Conservation (phyloP, 1,140 invertebrate genomes). For the Steinernema feltiae region DNA sequence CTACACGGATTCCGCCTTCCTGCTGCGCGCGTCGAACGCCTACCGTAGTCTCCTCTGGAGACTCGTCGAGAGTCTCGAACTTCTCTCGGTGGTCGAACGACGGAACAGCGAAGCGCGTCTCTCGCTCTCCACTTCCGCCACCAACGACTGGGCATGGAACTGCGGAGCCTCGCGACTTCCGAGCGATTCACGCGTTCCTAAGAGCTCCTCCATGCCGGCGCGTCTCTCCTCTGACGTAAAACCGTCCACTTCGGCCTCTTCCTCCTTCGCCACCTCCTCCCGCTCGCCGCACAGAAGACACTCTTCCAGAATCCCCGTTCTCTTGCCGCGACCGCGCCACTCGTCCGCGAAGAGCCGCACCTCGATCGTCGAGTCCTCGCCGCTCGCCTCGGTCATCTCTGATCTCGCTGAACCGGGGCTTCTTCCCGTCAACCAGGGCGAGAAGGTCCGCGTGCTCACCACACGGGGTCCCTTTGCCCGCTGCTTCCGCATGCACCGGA, state of each 20-base stretch:
- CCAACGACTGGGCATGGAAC: constrained; percentile 4
- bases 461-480: constrained; percentile 43
- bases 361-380: background rate
- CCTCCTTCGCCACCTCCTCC: background rate
- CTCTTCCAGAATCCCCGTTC: constrained; percentile 21
- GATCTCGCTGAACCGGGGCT: constrained; percentile 19
- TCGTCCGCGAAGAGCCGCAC: background rate
- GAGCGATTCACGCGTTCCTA: constrained; percentile 49
- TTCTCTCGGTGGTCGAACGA: constrained; percentile 46
- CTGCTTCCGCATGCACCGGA: constrained; percentile 33
- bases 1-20: constrained; percentile 47
- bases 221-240: constrained; percentile 26
- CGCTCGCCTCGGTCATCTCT: constrained; percentile 18
- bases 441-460: constrained; percentile 38
- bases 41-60: constrained; percentile 52
- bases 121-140: background rate
- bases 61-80: constrained; percentile 50
- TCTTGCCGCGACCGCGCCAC: background rate
- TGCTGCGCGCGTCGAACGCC: constrained; percentile 46
- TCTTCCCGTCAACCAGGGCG: constrained; percentile 38
- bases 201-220: constrained; percentile 51
- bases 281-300: background rate
- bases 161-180: constrained; percentile 38
- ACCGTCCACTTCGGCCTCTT: constrained; percentile 11
- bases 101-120: constrained; percentile 10